These are phyloP conservation scores for Poecilia velifera DNA, from an alignment of 2,797 vertebrate species.

Conservation along the genomic window DNA sequence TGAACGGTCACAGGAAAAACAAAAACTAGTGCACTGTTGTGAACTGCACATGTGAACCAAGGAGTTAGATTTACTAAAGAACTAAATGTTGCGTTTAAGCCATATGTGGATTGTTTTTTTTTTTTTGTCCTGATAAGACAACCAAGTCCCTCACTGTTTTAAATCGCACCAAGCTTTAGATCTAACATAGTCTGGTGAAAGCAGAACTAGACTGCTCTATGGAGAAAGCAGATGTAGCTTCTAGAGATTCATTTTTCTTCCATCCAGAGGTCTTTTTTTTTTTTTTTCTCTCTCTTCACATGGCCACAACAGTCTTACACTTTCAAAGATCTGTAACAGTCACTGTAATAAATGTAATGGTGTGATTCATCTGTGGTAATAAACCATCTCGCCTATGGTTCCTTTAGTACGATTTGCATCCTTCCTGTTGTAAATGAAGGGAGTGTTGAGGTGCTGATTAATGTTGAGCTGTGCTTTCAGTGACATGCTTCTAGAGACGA, in stretches of 20 bases:
- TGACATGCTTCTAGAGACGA: conserved; percentile 19
- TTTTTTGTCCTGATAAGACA: background rate
- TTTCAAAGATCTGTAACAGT: conserved; percentile 41
- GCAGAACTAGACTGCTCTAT: conserved; percentile 7
- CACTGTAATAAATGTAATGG: conserved; percentile 40
- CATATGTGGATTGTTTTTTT: conserved; percentile 37
- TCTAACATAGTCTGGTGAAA: conserved; percentile 19
- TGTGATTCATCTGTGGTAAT: conserved; percentile 53
- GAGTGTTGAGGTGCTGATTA: conserved; percentile 19
- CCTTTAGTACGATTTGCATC: conserved; percentile 35
- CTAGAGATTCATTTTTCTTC: conserved; percentile 22
- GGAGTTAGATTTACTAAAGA: conserved; percentile 26
- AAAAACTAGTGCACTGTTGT: conserved; percentile 28
- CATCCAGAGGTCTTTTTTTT: conserved; percentile 32
- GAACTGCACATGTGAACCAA: conserved; percentile 6
- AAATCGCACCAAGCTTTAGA: conserved; percentile 2
- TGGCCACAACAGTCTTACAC: conserved; percentile 44
- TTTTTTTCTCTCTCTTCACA: conserved; percentile 18
- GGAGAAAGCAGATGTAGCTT: conserved; percentile 12
- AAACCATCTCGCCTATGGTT: conserved; percentile 52
- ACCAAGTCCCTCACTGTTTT: conserved; percentile 8
- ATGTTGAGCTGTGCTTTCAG: conserved; percentile 16
- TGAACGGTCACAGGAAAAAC: conserved; percentile 52
- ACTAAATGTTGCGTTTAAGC: conserved; percentile 42
- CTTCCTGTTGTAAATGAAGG: conserved; percentile 12